These are phyloP conservation scores for Corapipo altera DNA, from an alignment of 2,113 vertebrate genomes.

Conservation along the genomic window DNA sequence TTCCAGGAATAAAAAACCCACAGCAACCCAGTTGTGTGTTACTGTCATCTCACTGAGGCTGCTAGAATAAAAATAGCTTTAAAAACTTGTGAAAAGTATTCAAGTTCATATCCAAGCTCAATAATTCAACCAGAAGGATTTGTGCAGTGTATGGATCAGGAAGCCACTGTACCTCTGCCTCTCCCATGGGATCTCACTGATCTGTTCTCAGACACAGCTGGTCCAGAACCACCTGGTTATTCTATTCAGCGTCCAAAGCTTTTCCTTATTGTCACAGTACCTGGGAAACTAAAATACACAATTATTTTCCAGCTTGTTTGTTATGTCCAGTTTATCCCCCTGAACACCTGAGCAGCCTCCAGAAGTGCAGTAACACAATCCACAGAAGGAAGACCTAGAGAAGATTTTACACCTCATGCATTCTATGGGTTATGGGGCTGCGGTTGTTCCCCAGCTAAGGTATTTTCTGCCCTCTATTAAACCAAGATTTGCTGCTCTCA, in stretches of 20 bases:
- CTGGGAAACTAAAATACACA: neutral
- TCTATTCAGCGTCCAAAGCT: neutral
- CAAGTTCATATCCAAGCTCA: neutral
- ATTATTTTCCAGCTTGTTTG: neutral
- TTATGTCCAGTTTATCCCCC: neutral
- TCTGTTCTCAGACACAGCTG: neutral
- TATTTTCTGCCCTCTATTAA: neutral
- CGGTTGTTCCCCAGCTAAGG: neutral
- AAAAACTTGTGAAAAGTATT: neutral
- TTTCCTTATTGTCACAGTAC: neutral
- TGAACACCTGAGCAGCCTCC: neutral
- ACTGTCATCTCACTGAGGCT: neutral
- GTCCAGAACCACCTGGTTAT: rapidly evolving
- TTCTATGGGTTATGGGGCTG: neutral
- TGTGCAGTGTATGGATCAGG: neutral
- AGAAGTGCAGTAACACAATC: neutral
- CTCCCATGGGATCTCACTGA: neutral
- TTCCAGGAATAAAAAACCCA: neutral
- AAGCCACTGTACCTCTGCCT: neutral
- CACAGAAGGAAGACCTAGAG: neutral
- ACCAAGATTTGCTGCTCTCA: neutral
- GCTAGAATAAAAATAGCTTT: neutral
- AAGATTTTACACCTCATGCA: neutral
- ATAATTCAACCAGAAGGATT: neutral
- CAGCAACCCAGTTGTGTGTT: neutral